Evolutionary conservation across 2,888 invertebrate species (phyloP).

Genomic region (Trileptium ribeirensis): DNA sequence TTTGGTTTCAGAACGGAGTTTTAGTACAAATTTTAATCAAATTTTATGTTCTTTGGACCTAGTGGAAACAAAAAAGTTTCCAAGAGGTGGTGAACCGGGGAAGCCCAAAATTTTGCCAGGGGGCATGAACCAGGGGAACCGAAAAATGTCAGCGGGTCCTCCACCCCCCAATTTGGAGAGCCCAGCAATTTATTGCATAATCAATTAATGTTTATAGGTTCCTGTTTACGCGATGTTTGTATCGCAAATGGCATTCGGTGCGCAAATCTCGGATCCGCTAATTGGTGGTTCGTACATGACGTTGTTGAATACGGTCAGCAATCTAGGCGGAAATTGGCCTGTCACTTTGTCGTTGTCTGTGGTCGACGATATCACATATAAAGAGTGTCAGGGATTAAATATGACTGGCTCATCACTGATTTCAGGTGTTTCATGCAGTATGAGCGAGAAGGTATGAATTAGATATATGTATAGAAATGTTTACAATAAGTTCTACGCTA

Average conservation of each 20-base stretch:
- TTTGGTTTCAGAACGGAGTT: no score
- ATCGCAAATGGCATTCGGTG: constrained; percentile 93
- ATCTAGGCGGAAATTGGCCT: constrained; percentile 98
- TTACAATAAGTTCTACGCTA: no score
- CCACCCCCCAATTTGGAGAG: no score
- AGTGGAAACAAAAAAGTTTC: no score
- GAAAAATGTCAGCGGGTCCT: no score
- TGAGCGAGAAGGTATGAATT: not conserved
- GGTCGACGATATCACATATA: constrained; percentile 46
- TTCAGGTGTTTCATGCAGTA: not conserved
- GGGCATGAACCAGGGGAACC: no score
- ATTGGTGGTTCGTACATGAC: constrained; percentile 99
- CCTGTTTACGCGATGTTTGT: constrained; percentile 94
- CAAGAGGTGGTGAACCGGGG: no score
- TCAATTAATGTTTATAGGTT: constrained; percentile 70
- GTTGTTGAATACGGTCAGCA: constrained; percentile 83
- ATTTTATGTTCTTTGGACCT: no score
- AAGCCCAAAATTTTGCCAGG: no score
- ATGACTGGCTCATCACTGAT: not conserved
- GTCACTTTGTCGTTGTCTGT: constrained; percentile 44
- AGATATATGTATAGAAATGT: no score
- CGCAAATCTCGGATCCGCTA: constrained; percentile 86
- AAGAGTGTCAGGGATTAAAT: constrained; percentile 42
- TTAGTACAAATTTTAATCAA: no score
- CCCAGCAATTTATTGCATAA: no score